Evolutionary conservation across 1,140 invertebrate species (phyloP), one percentile per base, ranked within the genome.

Genomic region (Thaumetopoea pityocampa): DNA sequence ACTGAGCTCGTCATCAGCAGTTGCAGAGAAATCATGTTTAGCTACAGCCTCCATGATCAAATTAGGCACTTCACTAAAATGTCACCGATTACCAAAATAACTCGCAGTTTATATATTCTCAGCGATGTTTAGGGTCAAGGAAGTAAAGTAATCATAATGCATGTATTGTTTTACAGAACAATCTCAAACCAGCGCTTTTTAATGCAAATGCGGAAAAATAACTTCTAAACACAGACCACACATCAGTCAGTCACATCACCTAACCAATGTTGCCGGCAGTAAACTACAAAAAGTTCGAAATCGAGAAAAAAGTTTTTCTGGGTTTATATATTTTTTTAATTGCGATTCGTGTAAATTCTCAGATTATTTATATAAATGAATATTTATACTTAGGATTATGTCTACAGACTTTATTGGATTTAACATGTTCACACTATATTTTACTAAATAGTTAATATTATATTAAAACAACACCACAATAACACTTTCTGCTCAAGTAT

Each of bases 11-110:
- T 99, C 98, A 72, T 96, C 95, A 62, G 97, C 97, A 51, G 96
- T 98, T 45, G 98, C 97, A 76, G 92, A 95, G 86, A 99, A 99
- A 89, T 99, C 97, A 87, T 99, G 97, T 89, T 98, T 98, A 57
- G 97, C 97, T 87, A 94, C 90, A 69, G 98, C 98, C 90, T 99
- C 98, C 98, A 99, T 99, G 74, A 78, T 85, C 74, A 82, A 79
- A 80, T 84, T 84, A 79, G 74, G 74, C 78, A 84, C 78, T 82
- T 78, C 76, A 80, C 76, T 71, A 59, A 68, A 80, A 73, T 79
- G 80, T 82, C 78, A 82, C 72, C 76, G 71, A 79, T 55, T 74
- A 76, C 71, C 61, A 77, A 81, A 81, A 80, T 80, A 80, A 78
- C 77, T 80, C 70, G 65, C 72, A 79, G 66, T 77, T 77, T 72